Conservation (phyloP, 1,140 invertebrate species). For the Drosophila orena region DNA sequence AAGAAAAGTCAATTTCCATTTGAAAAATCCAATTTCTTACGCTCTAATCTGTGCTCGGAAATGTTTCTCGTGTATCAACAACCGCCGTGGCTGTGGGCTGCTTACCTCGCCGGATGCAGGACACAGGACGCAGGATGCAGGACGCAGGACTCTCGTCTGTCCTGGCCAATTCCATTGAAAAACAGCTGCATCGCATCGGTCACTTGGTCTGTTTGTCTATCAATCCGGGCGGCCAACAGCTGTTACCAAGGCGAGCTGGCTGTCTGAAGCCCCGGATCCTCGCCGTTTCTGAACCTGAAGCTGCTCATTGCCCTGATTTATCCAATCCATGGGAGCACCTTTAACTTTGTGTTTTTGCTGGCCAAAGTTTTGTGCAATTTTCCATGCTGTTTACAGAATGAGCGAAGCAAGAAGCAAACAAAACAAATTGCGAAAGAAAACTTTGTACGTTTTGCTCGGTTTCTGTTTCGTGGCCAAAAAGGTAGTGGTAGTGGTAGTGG, state of each 20-base stretch:
- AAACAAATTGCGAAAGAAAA: slow-evolving; percentile 79
- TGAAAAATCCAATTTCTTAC: slow-evolving; percentile 56
- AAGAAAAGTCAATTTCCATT: slow-evolving; percentile 52
- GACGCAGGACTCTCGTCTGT: slow-evolving; percentile 10
- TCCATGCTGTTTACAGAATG: slow-evolving; percentile 78
- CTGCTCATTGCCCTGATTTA: slow-evolving; percentile 57
- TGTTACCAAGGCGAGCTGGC: slow-evolving; percentile 10
- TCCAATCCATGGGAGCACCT: slow-evolving; percentile 59
- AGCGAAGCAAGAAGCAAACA: slow-evolving; percentile 72
- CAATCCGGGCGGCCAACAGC: slow-evolving; percentile 34
- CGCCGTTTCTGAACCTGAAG: neutral
- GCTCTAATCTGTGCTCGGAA: slow-evolving; percentile 40
- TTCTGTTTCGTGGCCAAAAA: slow-evolving; percentile 20
- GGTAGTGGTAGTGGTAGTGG: slow-evolving; percentile 9
- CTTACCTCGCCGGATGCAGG: neutral
- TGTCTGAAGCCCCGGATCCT: neutral
- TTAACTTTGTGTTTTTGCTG: slow-evolving; percentile 67
- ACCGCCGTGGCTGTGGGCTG: slow-evolving; percentile 20
- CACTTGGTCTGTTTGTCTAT: slow-evolving; percentile 45
- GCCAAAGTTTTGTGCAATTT: slow-evolving; percentile 74
- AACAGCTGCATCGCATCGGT: slow-evolving; percentile 37
- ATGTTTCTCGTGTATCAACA: slow-evolving; percentile 47
- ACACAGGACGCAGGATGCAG: neutral
- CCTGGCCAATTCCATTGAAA: slow-evolving; percentile 40
- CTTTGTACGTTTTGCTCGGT: slow-evolving; percentile 67